Conservation (phyloP, 2,888 invertebrate species). For the Eulithis prunata region DNA sequence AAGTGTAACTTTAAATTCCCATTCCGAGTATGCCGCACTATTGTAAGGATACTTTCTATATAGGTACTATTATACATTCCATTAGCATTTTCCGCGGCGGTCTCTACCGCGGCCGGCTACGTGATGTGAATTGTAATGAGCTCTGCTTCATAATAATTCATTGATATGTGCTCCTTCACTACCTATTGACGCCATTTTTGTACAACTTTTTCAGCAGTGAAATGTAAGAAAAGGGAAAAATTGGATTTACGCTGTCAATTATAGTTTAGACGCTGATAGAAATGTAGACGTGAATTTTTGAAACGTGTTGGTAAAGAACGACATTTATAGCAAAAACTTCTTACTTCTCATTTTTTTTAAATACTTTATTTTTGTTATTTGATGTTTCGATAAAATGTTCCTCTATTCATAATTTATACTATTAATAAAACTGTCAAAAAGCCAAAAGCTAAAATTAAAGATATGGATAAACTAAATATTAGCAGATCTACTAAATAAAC, state of each 20-base stretch:
- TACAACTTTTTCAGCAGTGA: background rate
- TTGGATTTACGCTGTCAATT: background rate
- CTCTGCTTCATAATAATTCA: conserved; percentile 49
- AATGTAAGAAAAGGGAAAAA: background rate
- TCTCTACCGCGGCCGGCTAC: conserved; percentile 40
- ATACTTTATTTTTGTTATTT: no score
- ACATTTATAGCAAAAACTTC: no score
- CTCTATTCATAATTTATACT: no score
- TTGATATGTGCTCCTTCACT: conserved; percentile 45
- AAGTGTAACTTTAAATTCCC: background rate
- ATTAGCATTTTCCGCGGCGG: conserved; percentile 49
- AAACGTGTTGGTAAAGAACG: no score
- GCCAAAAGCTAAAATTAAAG: no score
- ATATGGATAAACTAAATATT: no score
- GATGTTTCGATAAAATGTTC: no score
- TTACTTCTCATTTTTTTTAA: no score
- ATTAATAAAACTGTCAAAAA: no score
- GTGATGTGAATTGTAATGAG: conserved; percentile 51
- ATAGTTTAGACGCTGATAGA: no score
- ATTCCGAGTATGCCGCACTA: conserved; percentile 28
- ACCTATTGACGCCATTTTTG: conserved; percentile 14
- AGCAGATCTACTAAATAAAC: no score
- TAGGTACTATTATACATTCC: conserved; percentile 42
- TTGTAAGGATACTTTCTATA: conserved; percentile 38
- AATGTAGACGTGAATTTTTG: no score